Base-by-base conservation (phyloP, 2,888 invertebrate genomes). In the Pachydiplax longipennis region DNA sequence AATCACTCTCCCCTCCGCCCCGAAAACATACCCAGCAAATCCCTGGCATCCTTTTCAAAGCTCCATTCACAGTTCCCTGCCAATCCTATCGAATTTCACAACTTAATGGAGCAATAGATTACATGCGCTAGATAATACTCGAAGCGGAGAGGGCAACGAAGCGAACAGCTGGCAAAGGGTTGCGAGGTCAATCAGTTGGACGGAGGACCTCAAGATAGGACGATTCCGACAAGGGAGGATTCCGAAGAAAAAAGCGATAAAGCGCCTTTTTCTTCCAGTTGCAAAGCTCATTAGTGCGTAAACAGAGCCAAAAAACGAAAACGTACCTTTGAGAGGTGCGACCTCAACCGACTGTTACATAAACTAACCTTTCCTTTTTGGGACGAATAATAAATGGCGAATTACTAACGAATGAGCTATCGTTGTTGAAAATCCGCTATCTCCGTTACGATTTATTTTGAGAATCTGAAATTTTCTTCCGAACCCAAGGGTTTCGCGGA, bases 81-180 rank as follows among this genome's bases (percentile, higher is more conserved):
- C 87, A 87, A 87, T 91, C 90, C 91, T 90, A 91, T 91, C 91
- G 91, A 91, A 91, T 91, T 91, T 90, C 91, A 91, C 91, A 91
- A 91, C 91, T 90, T 91, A 91, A 91, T 91, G 91, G 91, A 91
- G 91, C 91, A 91, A 91, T 91, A 91, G 91, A 91, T 91, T 91
- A 91, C 91, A 91, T 91, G 91, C 91, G 91, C 91, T 91, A 91
- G 90, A 91, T 91, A 91, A 91, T 91, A 90, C 90, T 90, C 91
- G 61, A 61, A 87, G 87, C 61, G 61, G 22, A 61, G 35, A 25
- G 31, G 48, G 31, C 18, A 53, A 31, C 15, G 12, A 18, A 53
- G 31, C n/a, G 53, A 40, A 10, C 31, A n/a, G 12, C 25, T 31
- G 31, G 25, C 31, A 73, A 73, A 73, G 73, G 73, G 73, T 73